Base-by-base conservation (phyloP, 2,888 invertebrate species). In the Drosophila ustulata region DNA sequence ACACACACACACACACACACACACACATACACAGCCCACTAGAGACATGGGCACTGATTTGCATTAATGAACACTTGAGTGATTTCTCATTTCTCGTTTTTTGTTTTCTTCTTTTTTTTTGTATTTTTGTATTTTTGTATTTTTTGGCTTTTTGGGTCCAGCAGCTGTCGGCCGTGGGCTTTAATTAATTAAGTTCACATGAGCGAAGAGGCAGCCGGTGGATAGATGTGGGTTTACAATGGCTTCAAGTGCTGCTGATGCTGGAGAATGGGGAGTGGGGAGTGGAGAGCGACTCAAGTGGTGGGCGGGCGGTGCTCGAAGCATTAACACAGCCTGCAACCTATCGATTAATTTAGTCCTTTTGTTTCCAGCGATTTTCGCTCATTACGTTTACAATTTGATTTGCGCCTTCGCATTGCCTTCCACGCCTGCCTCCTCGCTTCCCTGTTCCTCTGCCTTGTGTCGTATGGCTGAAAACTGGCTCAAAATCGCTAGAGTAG, bases 61-160 rank as follows among this genome's bases (percentile, higher is more conserved):
- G 90, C 85, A 91, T 91, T 91, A 91, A 90, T 89, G 88, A 84
- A 83, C 80, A 80, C 89, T 85, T 88, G 88, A 85, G 76, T 89
- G 88, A 85, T 80, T 90, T 84, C 82, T 78, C 66, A 67, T 71
- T 67, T 65, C 7, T 56, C 45, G 11, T 25, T 26, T 30, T 34
- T 49, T 9, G 13, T 6, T 49, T 55, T 56, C 46, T 39, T 56
- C 26, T 30, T 6, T 49, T 55, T 56, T 50, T 39, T 56, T 32
- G 25, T n/a, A n/a, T n/a, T n/a, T 52, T 18, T 57, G 18, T 18
- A 18, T 62, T 58, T 66, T 23, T n/a, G 23, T 32, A 5, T 32
- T 64, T 78, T 64, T 66, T 62, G 66, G 58, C 25, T 51, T 76
- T 75, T 75, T 66, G 58, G 69, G 68, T 76, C 66, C 77, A 80